Base-by-base conservation (phyloP, 1,140 invertebrate genomes). In the Habropoda laboriosa region DNA sequence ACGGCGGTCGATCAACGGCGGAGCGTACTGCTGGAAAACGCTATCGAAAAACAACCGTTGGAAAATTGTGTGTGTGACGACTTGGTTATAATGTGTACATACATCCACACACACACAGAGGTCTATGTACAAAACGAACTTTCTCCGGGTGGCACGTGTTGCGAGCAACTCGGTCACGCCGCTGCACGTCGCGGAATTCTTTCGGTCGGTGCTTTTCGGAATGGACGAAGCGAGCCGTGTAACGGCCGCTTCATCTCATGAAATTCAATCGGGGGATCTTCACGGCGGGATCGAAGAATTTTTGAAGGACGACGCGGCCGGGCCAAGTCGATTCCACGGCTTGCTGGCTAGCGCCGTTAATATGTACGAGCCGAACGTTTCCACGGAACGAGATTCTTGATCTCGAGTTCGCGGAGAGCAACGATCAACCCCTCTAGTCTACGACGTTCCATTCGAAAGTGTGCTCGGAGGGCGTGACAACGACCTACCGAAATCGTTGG, bases 171-270 rank as follows among this genome's bases (percentile, higher is more conserved):
- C 85, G 83, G 83, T 86, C 85, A 85, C 68, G 79, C 64, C 57
- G 70, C 35, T 55, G 55, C 71, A 61, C 71, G 61, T 30, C 63
- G 47, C 70, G 61, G 58, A 57, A 72, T 82, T 85, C 67, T 57
- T 79, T 73, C 42, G 63, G 58, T 73, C 80, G 80, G 53, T 78
- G 58, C 67, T 75, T 71, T 73, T 76, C 76, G 85, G 84, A 81
- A 83, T 82, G 84, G 81, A 81, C 88, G 80, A 89, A 89, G 81
- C 86, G 86, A 89, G 83, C 81, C 88, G 86, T 89, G 88, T 89
- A 89, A 89, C 85, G 83, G 85, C 66, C 55, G 86, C 60, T 73
- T 88, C 88, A 88, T 89, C 88, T 89, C 88, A 89, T 89, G 88
- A 89, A 89, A 89, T 89, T 89, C 87, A 89, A 89, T 86, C 76